Base-by-base conservation (phyloP, 2,888 invertebrate genomes). In the Tenthredo mesomela region DNA sequence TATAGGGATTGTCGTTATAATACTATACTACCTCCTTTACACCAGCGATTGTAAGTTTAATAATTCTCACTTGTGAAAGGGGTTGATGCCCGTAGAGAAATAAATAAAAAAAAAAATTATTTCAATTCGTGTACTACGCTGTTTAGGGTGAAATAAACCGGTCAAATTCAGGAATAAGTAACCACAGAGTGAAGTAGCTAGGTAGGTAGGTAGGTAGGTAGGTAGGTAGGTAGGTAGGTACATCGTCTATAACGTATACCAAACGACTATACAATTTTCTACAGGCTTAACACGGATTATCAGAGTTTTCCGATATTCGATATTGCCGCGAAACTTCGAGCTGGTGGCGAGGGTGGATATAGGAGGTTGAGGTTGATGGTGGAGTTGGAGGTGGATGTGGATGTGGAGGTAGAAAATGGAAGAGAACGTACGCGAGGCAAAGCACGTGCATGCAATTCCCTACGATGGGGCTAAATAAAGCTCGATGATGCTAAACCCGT, bases 291-390 rank as follows among this genome's bases (percentile, higher is more conserved):
- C 80, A 61, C 58, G 80, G 80, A 80, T 80, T 80, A 80, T 80
- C 80, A 61, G 80, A 61, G 58, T 80, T 80, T 80, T 80, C 80
- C 80, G 80, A 80, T 80, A 80, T 40, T 58, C 80, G 58, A 80
- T 80, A 58, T 80, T 40, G 40, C 80, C 58, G 73, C 43, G 73
- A 73, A 73, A 73, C 40, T 73, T 73, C 40, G 37, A 43, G 67
- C 12, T 47, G 4, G 67, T 15, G 73, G 73, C 15, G 18, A 33
- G 67, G 33, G 33, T 12, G 67, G 33, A 15, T 33, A 67, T 33
- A 6, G 18, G 67, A 15, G 33, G 33, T 33, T 12, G 29, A 33
- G 61, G 61, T 21, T n/a, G n/a, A 10, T 21, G 61, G 61, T 12
- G 4, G 61, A 21, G 12, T 10, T 25, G 61, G 61, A 25, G 61